Evolutionary conservation across 2,113 vertebrate genomes (phyloP).

Genomic region (Corvus moneduloides): DNA sequence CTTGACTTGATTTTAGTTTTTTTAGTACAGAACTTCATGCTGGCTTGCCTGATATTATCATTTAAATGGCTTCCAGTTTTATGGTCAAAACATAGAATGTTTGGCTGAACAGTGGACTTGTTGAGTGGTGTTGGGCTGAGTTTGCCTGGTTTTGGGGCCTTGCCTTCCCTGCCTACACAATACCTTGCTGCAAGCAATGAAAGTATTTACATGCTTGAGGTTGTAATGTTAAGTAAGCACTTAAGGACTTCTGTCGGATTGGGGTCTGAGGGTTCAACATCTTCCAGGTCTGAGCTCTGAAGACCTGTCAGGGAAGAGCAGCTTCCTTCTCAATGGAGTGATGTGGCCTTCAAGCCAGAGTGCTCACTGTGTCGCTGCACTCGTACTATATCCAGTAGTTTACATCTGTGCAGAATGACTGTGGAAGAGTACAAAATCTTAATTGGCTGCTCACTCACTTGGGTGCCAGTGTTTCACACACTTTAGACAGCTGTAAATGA

Average conservation of each 20-base stretch:
- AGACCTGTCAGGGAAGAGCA: neutral
- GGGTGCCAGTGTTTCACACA: slow-evolving; percentile 27
- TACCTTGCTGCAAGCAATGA: neutral
- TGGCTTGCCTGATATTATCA: neutral
- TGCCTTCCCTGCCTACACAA: neutral
- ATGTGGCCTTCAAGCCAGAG: neutral
- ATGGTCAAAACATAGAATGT: neutral
- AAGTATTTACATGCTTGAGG: neutral
- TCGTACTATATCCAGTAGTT: neutral
- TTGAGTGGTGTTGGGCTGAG: neutral
- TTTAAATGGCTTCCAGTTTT: neutral
- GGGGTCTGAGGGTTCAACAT: neutral
- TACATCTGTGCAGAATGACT: neutral
- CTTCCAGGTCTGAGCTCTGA: neutral
- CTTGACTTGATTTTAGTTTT: neutral
- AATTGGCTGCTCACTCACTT: slow-evolving; percentile 39
- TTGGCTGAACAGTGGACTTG: neutral
- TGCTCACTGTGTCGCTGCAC: rapidly evolving
- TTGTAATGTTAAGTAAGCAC: neutral
- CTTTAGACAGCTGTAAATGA: slow-evolving; percentile 47
- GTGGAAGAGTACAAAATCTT: neutral
- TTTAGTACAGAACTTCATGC: neutral
- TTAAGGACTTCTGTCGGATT: neutral
- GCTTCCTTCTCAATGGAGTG: neutral
- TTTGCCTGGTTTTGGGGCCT: neutral